Conservation (phyloP, 2,113 vertebrate species). For the Pseudorectes ferrugineus region DNA sequence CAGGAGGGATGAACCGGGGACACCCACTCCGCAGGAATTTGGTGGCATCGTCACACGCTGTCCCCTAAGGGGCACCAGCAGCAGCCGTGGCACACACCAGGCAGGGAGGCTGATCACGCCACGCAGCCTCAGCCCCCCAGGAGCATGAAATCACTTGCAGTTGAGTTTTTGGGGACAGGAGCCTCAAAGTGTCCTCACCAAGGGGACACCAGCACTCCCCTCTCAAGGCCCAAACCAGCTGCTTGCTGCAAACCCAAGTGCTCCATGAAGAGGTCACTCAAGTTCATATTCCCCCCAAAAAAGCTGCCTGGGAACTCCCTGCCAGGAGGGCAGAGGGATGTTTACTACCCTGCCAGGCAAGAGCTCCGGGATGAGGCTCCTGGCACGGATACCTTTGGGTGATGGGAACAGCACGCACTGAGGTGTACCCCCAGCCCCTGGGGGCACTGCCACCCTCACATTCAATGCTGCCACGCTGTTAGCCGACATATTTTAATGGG, state of each 20-base stretch:
- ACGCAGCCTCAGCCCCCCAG: neutral
- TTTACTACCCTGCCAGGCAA: neutral
- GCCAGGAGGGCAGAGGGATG: neutral
- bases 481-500: neutral
- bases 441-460: neutral
- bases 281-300: rapidly evolving
- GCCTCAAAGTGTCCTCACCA: rapidly evolving
- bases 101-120: rapidly evolving
- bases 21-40: neutral
- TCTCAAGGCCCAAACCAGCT: neutral
- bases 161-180: neutral
- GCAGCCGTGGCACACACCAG: rapidly evolving
- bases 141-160: rapidly evolving
- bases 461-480: neutral
- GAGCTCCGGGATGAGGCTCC: rapidly evolving
- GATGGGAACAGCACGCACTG: rapidly evolving
- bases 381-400: rapidly evolving
- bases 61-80: neutral
- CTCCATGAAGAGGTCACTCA: neutral
- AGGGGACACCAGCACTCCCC: neutral
- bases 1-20: neutral
- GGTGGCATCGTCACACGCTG: neutral
- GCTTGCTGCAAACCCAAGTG: rapidly evolving
- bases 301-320: neutral
- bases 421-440: neutral